phyloP scores from a whole-genome alignment of 2,888 invertebrate genomes.

The Pachycephus smyrnensis region DNA sequence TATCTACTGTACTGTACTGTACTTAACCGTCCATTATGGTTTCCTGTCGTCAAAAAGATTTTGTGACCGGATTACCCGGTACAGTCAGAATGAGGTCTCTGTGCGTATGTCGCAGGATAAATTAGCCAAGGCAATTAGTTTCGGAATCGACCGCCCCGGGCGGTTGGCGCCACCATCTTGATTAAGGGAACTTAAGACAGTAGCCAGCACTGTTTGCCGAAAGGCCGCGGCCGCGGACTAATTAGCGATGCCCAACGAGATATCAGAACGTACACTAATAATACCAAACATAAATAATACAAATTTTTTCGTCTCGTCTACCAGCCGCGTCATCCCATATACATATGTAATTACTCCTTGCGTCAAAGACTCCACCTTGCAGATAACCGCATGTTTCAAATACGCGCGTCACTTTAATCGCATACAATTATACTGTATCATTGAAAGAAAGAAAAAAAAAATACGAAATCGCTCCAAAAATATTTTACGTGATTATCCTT shows the following conservation, averaged over 20 bases:
- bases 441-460: neutral
- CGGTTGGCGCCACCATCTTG: conserved; percentile 67
- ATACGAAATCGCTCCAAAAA: neutral
- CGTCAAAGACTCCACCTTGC: neutral
- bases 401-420: neutral
- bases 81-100: conserved; percentile 53
- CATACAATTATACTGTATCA: neutral
- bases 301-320: conserved; percentile 54
- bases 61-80: conserved; percentile 44
- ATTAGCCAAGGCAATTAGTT: conserved; percentile 67
- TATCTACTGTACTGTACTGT: neutral
- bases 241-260: conserved; percentile 67
- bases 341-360: conserved; percentile 18
- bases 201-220: conserved; percentile 66
- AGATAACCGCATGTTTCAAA: neutral
- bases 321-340: conserved; percentile 29
- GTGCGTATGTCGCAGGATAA: conserved; percentile 57
- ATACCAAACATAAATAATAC: conserved; percentile 65
- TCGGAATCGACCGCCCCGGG: conserved; percentile 64
- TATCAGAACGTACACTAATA: conserved; percentile 64
- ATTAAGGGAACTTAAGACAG: conserved; percentile 60
- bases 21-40: conserved; percentile 23
- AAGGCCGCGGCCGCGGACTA: conserved; percentile 61
- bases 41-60: conserved; percentile 28
- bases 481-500: neutral